Base-by-base conservation (phyloP, 1,140 invertebrate species). In the Diuraphis noxia region DNA sequence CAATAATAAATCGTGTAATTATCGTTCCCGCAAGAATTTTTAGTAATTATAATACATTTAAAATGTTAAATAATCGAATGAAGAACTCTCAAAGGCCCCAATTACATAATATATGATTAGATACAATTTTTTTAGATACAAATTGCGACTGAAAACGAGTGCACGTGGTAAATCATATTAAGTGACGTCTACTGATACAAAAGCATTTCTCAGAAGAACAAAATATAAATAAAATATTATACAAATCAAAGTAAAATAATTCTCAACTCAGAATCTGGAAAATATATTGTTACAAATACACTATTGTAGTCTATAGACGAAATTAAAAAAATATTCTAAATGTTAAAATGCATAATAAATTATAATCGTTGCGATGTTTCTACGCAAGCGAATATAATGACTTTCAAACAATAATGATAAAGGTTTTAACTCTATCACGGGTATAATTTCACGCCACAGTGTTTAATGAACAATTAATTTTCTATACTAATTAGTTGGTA, bases 61-160 rank as follows among this genome's bases (percentile, higher is more conserved):
- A 30, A 56, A 30, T 56, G 25, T 3, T 9, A 21, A 56, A 56
- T 23, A 49, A 21, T 49, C 21, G 21, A 49, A n/a, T n/a, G n/a
- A n/a, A n/a, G n/a, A n/a, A n/a, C n/a, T n/a, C n/a, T n/a, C n/a
- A n/a, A n/a, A n/a, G n/a, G n/a, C n/a, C n/a, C n/a, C n/a, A n/a
- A n/a, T n/a, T n/a, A n/a, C n/a, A n/a, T n/a, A n/a, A n/a, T n/a
- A 43, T 43, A 43, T n/a, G 30, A n/a, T 19, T 17, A 30, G 5
- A 6, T 72, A 6, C 5, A 72, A 72, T n/a, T n/a, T n/a, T n/a
- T 63, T n/a, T n/a, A n/a, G n/a, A n/a, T n/a, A n/a, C n/a, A n/a
- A n/a, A n/a, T n/a, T 0, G n/a, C 30, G 0, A n/a, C 30, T n/a
- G 5, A 2, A 72, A n/a, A 72, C 13, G 5, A 17, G 30, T 30